These are phyloP conservation scores for Clarias platycephalus DNA, from an alignment of 2,797 vertebrate genomes.

Conservation along the genomic window DNA sequence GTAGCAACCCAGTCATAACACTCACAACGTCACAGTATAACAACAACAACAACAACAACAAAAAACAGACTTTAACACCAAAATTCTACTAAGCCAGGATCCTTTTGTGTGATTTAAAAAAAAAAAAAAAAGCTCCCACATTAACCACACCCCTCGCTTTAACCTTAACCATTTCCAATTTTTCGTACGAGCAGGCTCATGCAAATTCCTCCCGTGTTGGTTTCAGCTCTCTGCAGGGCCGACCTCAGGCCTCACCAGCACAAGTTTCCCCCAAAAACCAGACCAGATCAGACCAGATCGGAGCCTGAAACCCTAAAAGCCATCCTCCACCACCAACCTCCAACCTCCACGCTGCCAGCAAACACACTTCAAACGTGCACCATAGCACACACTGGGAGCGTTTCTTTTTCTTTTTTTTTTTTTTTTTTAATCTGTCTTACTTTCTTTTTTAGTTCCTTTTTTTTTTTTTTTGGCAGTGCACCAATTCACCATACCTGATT, in stretches of 20 bases:
- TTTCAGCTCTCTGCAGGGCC: slow-evolving; percentile 45
- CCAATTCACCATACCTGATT: not conserved
- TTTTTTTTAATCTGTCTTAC: not conserved
- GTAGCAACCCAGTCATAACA: not conserved
- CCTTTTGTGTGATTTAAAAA: slow-evolving; percentile 3
- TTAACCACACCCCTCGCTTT: slow-evolving; percentile 24
- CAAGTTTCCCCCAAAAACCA: slow-evolving; percentile 50
- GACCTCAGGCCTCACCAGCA: slow-evolving; percentile 56
- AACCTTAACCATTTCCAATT: slow-evolving; percentile 26
- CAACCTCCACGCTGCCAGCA: slow-evolving; percentile 62
- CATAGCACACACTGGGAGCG: slow-evolving; percentile 6
- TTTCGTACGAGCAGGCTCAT: slow-evolving; percentile 16
- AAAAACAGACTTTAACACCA: not conserved
- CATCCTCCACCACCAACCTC: slow-evolving; percentile 50
- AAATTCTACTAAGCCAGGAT: not conserved
- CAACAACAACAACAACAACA: not conserved
- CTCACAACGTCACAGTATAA: not conserved
- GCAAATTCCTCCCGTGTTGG: slow-evolving; percentile 26
- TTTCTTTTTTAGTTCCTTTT: not conserved
- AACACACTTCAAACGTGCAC: slow-evolving; percentile 52
- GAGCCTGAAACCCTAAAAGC: slow-evolving; percentile 70
- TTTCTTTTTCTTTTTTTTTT: not conserved
- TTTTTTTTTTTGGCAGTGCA: not conserved
- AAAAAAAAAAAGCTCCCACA: slow-evolving; percentile 18
- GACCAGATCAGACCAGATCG: slow-evolving; percentile 64